phyloP scores from a whole-genome alignment of 1,140 invertebrate genomes.

The Diuraphis noxia region DNA sequence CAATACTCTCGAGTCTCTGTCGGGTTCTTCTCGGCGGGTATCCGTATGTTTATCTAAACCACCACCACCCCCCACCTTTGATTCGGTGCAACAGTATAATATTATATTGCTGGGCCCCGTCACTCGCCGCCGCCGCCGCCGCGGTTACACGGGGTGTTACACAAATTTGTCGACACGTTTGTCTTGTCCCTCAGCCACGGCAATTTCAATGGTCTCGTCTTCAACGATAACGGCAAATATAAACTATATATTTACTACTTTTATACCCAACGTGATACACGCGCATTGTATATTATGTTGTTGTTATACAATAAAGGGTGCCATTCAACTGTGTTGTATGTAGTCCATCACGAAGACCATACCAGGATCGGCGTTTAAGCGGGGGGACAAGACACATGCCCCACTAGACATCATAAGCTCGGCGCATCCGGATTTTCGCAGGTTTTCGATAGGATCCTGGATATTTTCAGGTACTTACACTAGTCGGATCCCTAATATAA shows the following conservation, averaged over 20 bases:
- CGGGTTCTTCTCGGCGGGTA: neutral
- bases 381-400: too few species aligned
- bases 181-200: neutral
- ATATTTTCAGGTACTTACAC: too few species aligned
- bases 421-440: too few species aligned
- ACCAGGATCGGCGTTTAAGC: too few species aligned
- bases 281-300: too few species aligned
- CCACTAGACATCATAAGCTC: too few species aligned
- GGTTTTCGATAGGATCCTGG: too few species aligned
- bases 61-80: neutral
- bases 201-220: neutral
- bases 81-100: neutral
- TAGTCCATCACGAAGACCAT: too few species aligned
- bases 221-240: neutral
- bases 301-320: too few species aligned
- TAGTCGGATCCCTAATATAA: too few species aligned
- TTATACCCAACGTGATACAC: too few species aligned
- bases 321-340: too few species aligned
- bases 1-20: neutral
- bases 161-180: constrained; percentile 29
- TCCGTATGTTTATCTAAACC: constrained; percentile 12
- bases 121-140: neutral
- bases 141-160: neutral
- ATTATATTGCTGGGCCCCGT: neutral
- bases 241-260: neutral